Percentiles rank a stretch among this genome's conserved stretches.
phyloP scores from a whole-genome alignment of 2,888 invertebrate genomes.

The Cryptocheilus praepositus region DNA sequence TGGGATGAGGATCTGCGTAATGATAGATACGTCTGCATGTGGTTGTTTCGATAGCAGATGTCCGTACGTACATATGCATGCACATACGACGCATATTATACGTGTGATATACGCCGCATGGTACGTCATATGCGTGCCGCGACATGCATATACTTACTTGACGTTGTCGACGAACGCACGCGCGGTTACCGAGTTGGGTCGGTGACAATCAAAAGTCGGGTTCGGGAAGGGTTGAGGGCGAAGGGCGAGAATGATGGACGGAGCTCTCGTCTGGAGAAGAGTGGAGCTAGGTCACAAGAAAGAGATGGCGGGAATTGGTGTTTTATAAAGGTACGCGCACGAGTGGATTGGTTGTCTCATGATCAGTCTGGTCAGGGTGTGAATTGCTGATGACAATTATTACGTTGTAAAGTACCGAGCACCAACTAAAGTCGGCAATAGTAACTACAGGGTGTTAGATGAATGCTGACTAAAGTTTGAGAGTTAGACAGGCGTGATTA shows the following conservation, averaged over 20 bases:
- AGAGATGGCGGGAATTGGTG: neutral
- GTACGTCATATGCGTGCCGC: too few relatives aligned
- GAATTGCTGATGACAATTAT: too few relatives aligned
- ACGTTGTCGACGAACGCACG: slow-evolving; percentile 22
- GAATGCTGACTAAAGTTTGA: too few relatives aligned
- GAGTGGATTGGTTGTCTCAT: neutral
- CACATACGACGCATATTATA: neutral
- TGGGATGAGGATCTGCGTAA: slow-evolving; percentile 6
- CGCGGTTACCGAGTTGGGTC: neutral
- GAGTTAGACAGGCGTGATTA: too few relatives aligned
- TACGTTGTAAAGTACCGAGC: too few relatives aligned
- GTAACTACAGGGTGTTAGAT: too few relatives aligned
- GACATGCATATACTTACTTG: neutral
- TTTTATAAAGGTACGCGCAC: neutral
- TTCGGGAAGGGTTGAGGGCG: neutral
- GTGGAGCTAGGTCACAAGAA: neutral
- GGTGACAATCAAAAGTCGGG: slow-evolving; percentile 33
- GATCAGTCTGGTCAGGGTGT: neutral
- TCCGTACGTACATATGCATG: slow-evolving; percentile 8
- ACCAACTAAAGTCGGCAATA: too few relatives aligned
- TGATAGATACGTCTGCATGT: slow-evolving; percentile 37
- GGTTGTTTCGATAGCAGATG: slow-evolving; percentile 23
- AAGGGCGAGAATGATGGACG: too few relatives aligned
- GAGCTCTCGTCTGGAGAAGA: too few relatives aligned
- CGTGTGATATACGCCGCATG: too few relatives aligned